phyloP scores from a whole-genome alignment of 2,888 invertebrate species.

The Temnothorax unifasciatus region DNA sequence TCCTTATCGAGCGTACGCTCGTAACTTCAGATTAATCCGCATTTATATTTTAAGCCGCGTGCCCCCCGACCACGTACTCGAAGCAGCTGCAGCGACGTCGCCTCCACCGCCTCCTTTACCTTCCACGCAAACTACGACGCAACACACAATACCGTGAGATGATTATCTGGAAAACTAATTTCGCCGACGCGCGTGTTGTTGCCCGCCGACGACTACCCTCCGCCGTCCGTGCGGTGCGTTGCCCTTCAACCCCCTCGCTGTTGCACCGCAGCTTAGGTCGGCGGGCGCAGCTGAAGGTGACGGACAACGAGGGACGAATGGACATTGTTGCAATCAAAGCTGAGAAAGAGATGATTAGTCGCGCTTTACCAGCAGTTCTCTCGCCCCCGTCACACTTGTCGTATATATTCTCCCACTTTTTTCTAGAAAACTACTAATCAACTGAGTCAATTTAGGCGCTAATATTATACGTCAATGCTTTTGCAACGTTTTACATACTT shows the following conservation, averaged over 20 bases:
- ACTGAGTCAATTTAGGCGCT: not conserved
- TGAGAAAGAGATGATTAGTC: conserved; percentile 68
- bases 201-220: conserved; percentile 53
- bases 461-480: not conserved
- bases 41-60: conserved; percentile 80
- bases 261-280: conserved; percentile 24
- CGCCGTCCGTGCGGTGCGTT: conserved; percentile 61
- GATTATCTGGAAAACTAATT: conserved; percentile 86
- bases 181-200: conserved; percentile 82
- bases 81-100: conserved; percentile 63
- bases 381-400: conserved; percentile 5
- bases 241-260: conserved; percentile 51
- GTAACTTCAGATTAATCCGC: conserved; percentile 81
- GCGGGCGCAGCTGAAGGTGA: conserved; percentile 48
- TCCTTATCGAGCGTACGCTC: conserved; percentile 81
- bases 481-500: not conserved
- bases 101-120: conserved; percentile 47
- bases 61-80: conserved; percentile 58
- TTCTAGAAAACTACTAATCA: conserved; percentile 1
- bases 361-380: conserved; percentile 26
- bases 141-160: conserved; percentile 85
- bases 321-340: conserved; percentile 56
- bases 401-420: not conserved
- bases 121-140: conserved; percentile 77
- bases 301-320: conserved; percentile 35